Percentiles rank a stretch among this genome's conserved stretches.
These are phyloP conservation scores for Sminthopsis crassicaudata DNA, from an alignment of 2,113 vertebrate species.

Conservation along the genomic window DNA sequence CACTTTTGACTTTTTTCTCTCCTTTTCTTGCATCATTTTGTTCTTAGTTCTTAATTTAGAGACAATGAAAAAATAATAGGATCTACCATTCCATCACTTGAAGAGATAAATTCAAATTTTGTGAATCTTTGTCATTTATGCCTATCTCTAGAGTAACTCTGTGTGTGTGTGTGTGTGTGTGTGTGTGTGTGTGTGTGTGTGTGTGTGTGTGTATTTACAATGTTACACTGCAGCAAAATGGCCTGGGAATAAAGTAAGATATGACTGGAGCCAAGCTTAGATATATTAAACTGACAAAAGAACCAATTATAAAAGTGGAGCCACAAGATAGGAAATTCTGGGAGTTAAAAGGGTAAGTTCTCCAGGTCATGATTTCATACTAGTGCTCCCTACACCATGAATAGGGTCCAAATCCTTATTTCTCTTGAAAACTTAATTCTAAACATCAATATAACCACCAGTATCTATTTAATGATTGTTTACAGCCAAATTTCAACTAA, in stretches of 20 bases:
- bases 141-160: neutral
- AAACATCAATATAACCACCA: neutral
- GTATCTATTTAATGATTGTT: neutral
- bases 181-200: no score
- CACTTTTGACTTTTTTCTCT: neutral
- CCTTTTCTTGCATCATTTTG: neutral
- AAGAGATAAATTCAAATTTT: slow-evolving; percentile 21
- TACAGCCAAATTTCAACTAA: neutral
- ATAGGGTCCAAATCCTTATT: neutral
- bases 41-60: slow-evolving; percentile 23
- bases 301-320: neutral
- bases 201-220: no score
- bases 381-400: neutral
- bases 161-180: neutral
- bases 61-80: neutral
- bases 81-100: neutral
- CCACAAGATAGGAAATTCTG: neutral
- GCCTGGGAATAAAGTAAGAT: neutral
- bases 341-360: neutral
- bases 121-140: neutral
- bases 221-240: neutral
- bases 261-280: neutral
- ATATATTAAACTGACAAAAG: neutral
- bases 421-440: neutral
- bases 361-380: neutral